Percentiles rank a stretch among this genome's conserved stretches.
These are phyloP conservation scores for Hemibagrus wyckioides DNA, from an alignment of 2,113 vertebrate genomes.

Conservation along the genomic window DNA sequence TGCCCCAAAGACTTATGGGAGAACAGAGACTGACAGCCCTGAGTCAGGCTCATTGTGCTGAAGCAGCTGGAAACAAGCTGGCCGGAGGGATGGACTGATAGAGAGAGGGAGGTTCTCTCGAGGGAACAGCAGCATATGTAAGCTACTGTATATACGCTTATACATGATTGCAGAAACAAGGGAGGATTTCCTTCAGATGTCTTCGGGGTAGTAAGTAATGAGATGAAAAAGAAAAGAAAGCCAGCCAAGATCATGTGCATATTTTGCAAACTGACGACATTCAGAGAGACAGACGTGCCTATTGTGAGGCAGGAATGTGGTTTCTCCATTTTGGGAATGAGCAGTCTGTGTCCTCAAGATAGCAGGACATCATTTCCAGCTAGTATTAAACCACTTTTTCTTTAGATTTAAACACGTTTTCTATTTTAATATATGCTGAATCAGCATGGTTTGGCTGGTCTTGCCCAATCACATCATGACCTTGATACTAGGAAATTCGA, in stretches of 20 bases:
- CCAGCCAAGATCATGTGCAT: not conserved
- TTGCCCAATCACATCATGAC: conserved; percentile 35
- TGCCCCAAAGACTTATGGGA: conserved; percentile 59
- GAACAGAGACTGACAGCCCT: conserved; percentile 56
- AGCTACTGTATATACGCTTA: not conserved
- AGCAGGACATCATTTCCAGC: not conserved
- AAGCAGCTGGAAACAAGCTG: conserved; percentile 61
- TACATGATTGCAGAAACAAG: conserved; percentile 1
- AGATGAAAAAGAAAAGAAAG: not conserved
- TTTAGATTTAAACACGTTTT: not conserved
- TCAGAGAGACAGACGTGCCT: not conserved
- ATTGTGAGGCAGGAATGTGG: not conserved
- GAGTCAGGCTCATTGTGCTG: conserved; percentile 68
- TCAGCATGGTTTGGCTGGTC: conserved; percentile 4
- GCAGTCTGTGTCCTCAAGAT: not conserved
- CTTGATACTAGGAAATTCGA: conserved; percentile 33
- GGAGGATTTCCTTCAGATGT: not conserved
- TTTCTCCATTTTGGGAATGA: not conserved
- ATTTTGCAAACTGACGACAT: not conserved
- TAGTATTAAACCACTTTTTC: not conserved
- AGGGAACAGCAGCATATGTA: not conserved
- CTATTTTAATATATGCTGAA: conserved; percentile 4
- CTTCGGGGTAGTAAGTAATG: not conserved
- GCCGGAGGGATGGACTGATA: conserved; percentile 56
- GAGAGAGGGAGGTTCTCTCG: conserved; percentile 26